A percentile compares a stretch with the other conserved stretches of the same genome.
phyloP scores from a whole-genome alignment of 1,140 invertebrate species.

The Panagrolaimus sp. region DNA sequence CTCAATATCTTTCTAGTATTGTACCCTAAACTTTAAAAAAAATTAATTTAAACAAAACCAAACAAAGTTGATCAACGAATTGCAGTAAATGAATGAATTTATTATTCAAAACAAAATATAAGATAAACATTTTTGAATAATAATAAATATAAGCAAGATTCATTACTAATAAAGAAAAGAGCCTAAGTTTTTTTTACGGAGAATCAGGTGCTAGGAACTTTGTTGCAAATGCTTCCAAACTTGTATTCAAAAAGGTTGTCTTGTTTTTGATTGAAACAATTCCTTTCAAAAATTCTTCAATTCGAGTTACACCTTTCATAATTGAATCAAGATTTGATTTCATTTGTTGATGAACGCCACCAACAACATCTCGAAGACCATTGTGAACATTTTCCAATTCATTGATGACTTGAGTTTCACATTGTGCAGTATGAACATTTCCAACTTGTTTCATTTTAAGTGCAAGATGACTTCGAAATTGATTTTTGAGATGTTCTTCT shows the following conservation, averaged over 20 bases:
- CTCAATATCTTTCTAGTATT: neutral
- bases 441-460: slow-evolving; percentile 89
- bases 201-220: slow-evolving; percentile 40
- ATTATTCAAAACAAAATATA: too few relatives aligned
- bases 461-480: slow-evolving; percentile 91
- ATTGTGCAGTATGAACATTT: slow-evolving; percentile 93
- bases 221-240: slow-evolving; percentile 40
- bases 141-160: too few relatives aligned
- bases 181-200: slow-evolving; percentile 14
- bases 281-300: slow-evolving; percentile 39
- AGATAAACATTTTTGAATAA: too few relatives aligned
- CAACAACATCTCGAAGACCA: slow-evolving; percentile 47
- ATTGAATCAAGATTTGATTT: slow-evolving; percentile 44
- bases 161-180: too few relatives aligned
- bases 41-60: neutral
- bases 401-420: slow-evolving; percentile 88
- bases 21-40: neutral
- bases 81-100: too few relatives aligned
- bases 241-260: slow-evolving; percentile 42
- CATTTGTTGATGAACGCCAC: slow-evolving; percentile 56
- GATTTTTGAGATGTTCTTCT: slow-evolving; percentile 85
- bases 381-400: slow-evolving; percentile 49
- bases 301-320: slow-evolving; percentile 35
- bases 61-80: neutral
- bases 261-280: slow-evolving; percentile 54